phyloP scores from a whole-genome alignment of 2,888 invertebrate genomes.

The Ormyrus labotus region DNA sequence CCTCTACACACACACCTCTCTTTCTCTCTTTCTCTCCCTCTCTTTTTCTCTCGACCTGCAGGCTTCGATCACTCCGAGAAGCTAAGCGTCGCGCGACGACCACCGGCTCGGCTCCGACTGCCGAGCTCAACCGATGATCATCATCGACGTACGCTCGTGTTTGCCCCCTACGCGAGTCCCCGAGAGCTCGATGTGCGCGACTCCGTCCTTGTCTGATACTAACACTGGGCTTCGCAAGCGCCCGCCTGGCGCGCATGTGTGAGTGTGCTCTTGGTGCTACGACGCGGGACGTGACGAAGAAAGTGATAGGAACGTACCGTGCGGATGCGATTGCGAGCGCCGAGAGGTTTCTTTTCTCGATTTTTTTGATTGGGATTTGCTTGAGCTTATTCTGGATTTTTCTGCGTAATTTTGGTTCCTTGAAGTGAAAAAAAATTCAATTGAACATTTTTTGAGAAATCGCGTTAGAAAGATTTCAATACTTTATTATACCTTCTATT shows the following conservation, averaged over 20 bases:
- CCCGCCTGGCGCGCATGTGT: neutral
- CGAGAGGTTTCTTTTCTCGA: too few species aligned
- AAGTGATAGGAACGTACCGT: too few species aligned
- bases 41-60: neutral
- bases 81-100: conserved; percentile 18
- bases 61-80: neutral
- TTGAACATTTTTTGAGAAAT: too few species aligned
- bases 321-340: too few species aligned
- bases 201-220: too few species aligned
- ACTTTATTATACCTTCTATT: too few species aligned
- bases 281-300: neutral
- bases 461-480: too few species aligned
- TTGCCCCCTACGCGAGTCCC: neutral
- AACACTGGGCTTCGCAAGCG: neutral
- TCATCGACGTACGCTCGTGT: neutral
- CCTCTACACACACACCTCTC: neutral
- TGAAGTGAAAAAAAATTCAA: too few species aligned
- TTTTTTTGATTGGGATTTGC: too few species aligned
- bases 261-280: neutral
- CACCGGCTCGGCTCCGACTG: conserved; percentile 49
- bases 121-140: conserved; percentile 26
- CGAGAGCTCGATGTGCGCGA: too few species aligned
- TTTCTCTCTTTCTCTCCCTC: neutral
- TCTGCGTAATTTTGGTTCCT: too few species aligned
- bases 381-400: too few species aligned